Evolutionary conservation across 1,140 invertebrate species (phyloP).

Genomic region (silkworm (Bombyx mori)): ASM3026992v2 NC_085135.1:3986501-3987000

Average conservation of each 20-base stretch:
- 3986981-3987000: neutral
- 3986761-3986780: neutral
- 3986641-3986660: neutral
- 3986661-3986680: neutral
- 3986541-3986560: neutral
- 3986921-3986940: neutral
- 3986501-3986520: neutral
- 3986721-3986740: neutral
- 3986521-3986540: neutral
- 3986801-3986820: constrained; percentile 2
- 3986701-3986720: constrained; percentile 1
- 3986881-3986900: constrained; percentile 4
- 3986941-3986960: neutral
- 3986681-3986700: neutral
- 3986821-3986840: constrained; percentile 2
- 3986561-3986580: neutral
- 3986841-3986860: neutral
- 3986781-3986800: constrained; percentile 2
- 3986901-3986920: neutral
- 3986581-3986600: neutral
- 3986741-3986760: neutral
- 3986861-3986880: constrained; percentile 1
- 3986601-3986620: neutral
- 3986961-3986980: neutral
- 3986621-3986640: neutral